Evolutionary conservation across 2,113 vertebrate genomes (phyloP), one percentile per base, ranked within the genome.

Genomic region (Mola mola): DNA sequence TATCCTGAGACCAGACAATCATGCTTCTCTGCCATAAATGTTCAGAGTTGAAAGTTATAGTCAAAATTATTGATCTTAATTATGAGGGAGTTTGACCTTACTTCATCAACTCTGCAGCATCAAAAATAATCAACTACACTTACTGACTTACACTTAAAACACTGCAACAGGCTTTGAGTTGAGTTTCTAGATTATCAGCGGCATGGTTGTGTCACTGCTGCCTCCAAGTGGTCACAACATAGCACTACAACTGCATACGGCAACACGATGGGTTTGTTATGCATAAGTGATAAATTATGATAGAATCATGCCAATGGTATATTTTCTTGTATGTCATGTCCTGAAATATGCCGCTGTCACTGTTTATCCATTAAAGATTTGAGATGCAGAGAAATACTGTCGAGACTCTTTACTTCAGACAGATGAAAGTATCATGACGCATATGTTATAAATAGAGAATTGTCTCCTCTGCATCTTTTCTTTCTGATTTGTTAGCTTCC

Each of bases 201-300:
- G 21, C 28, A 57, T 60, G 61, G 25, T 33, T 73, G 46, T 65
- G 34, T 73, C 25, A 42, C 46, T 72, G 48, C 64, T 48, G 42
- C 59, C 78, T 76, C 73, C 85, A 78, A 49, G 80, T 87, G 88
- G 80, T 1, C 2, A 26, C 28, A 16, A 5, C 8, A 0, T 0
- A 0, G 4, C 17, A 72, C 31, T 58, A 22, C 84, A 82, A 7
- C 28, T 31, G 47, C 2, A 19, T 16, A 4, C 1, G n/a, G 6
- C 7, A 4, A 7, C 55, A 29, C 13, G 6, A 15, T 65, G 1
- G 17, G 15, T 25, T 13, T 58, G 56, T 13, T 42, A 31, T 21
- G 25, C 37, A 46, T 56, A 33, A 70, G 22, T 36, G 17, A 2
- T 38, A 2, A 0, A 47, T 70, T 48, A 62, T 10, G 29, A 12